A percentile compares a stretch with the other conserved stretches of the same genome.
phyloP scores from a whole-genome alignment of 2,888 invertebrate species.

The Polia nebulosa region DNA sequence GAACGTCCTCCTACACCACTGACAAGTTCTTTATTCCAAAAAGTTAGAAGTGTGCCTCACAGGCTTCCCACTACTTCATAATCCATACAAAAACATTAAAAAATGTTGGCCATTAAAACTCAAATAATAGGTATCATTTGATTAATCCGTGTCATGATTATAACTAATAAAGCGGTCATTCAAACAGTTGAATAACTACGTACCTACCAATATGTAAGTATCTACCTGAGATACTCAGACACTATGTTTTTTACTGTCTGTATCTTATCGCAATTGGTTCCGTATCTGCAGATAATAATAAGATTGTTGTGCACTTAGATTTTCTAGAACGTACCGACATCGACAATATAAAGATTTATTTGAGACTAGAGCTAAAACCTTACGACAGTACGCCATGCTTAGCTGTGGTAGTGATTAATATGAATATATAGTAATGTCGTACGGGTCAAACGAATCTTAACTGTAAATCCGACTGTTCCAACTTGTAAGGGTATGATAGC shows the following conservation, averaged over 20 bases:
- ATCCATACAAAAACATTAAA: slow-evolving; percentile 7
- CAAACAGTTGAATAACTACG: slow-evolving; percentile 11
- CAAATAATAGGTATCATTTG: slow-evolving; percentile 27
- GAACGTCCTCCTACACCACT: neutral
- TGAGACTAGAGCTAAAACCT: slow-evolving; percentile 13
- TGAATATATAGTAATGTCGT: slow-evolving; percentile 49
- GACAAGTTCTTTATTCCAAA: neutral
- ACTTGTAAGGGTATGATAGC: slow-evolving; percentile 53
- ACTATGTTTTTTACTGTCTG: slow-evolving; percentile 31
- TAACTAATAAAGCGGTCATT: slow-evolving; percentile 16
- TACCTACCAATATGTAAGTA: neutral
- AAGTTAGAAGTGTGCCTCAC: neutral
- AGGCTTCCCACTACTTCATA: slow-evolving; percentile 1
- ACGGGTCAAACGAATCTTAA: slow-evolving; percentile 63
- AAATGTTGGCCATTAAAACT: neutral
- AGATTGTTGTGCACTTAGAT: slow-evolving; percentile 44
- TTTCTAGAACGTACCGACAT: slow-evolving; percentile 56
- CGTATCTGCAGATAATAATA: slow-evolving; percentile 56
- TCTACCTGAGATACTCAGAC: neutral
- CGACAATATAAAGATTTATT: slow-evolving; percentile 45
- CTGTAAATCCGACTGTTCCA: slow-evolving; percentile 59
- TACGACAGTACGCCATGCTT: neutral
- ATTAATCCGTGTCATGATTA: slow-evolving; percentile 15
- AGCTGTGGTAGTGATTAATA: slow-evolving; percentile 35
- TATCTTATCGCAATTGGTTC: slow-evolving; percentile 64